These are phyloP conservation scores for Momotus momota DNA, from an alignment of 2,797 vertebrate genomes.

Conservation along the genomic window DNA sequence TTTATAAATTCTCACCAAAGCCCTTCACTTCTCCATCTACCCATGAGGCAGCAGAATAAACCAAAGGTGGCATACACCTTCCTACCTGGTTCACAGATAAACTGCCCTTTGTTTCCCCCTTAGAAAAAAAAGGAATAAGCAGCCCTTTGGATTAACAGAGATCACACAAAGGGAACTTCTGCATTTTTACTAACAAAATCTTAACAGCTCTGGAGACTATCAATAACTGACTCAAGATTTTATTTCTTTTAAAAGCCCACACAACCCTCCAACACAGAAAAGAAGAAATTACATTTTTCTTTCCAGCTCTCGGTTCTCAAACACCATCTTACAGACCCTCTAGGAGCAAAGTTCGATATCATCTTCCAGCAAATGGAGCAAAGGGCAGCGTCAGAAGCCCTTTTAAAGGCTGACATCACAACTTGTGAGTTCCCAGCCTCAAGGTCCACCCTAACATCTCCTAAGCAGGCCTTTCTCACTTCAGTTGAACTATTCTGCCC, in stretches of 20 bases:
- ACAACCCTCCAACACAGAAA: neutral
- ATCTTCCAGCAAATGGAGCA: neutral
- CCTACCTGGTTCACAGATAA: neutral
- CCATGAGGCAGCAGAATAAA: neutral
- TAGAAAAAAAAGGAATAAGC: neutral
- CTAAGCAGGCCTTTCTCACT: neutral
- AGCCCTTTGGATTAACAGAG: neutral
- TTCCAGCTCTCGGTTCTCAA: neutral
- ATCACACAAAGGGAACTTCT: neutral
- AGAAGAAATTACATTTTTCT: accelerated
- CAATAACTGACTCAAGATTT: neutral
- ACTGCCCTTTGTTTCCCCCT: neutral
- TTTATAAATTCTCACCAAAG: neutral
- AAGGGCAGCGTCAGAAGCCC: neutral
- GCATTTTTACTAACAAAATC: neutral
- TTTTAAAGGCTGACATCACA: neutral
- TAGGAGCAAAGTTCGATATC: neutral
- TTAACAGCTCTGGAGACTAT: neutral
- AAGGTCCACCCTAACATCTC: neutral
- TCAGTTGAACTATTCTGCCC: neutral
- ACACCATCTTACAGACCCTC: neutral
- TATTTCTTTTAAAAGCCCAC: neutral
- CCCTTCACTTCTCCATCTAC: neutral
- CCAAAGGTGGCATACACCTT: neutral
- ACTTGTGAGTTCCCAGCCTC: neutral